A percentile compares a stretch with the other conserved stretches of the same genome.
Conservation (phyloP, 1,140 invertebrate species). For the Dreissena rostriformis region DNA sequence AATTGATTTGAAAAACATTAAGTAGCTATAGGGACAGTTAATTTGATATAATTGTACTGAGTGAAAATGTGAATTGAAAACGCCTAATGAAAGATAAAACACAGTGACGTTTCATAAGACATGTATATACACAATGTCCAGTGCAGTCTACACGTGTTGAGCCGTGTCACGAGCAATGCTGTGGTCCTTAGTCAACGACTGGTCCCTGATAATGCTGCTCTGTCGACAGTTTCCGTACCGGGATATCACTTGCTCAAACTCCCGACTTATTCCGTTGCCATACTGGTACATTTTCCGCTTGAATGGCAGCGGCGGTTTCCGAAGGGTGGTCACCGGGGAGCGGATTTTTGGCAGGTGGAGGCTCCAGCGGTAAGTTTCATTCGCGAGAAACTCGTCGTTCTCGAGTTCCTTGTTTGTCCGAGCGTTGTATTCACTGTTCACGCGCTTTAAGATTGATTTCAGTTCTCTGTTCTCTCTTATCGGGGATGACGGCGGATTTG, state of each 20-base stretch:
- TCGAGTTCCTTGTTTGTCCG: not conserved
- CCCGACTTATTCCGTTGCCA: slow-evolving; percentile 35
- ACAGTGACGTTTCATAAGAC: too few species aligned
- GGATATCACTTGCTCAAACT: slow-evolving; percentile 50
- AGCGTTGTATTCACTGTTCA: not conserved
- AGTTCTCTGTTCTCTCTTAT: slow-evolving; percentile 16
- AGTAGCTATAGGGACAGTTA: too few species aligned
- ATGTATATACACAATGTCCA: too few species aligned
- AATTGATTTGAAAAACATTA: too few species aligned
- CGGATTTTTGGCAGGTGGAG: slow-evolving; percentile 41
- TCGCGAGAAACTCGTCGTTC: slow-evolving; percentile 27
- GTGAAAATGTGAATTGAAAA: too few species aligned
- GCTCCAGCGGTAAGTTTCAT: slow-evolving; percentile 46
- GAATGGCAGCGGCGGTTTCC: slow-evolving; percentile 9
- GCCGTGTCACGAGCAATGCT: too few species aligned
- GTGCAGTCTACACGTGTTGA: too few species aligned
- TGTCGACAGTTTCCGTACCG: slow-evolving; percentile 53
- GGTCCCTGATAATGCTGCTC: slow-evolving; percentile 32
- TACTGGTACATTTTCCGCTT: slow-evolving; percentile 31
- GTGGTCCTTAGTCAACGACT: not conserved
- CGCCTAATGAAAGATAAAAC: too few species aligned
- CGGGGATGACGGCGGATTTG: not conserved
- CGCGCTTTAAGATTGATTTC: slow-evolving; percentile 50
- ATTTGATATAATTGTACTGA: too few species aligned
- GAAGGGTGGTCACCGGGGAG: slow-evolving; percentile 2